These are phyloP conservation scores for Priocnemis perturbator DNA, from an alignment of 2,888 invertebrate genomes.

Conservation along the genomic window DNA sequence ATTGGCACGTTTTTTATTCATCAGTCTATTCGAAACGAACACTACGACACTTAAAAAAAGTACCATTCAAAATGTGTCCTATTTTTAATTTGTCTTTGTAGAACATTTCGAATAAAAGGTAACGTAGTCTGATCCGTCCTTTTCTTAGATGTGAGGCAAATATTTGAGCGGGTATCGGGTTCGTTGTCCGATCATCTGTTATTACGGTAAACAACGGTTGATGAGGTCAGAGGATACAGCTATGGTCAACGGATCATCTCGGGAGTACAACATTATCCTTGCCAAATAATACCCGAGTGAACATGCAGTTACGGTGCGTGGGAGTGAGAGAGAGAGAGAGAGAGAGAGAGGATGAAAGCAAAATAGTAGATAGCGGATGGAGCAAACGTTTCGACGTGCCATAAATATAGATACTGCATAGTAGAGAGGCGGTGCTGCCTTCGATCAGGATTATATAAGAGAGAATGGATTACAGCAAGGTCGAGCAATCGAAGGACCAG, in stretches of 20 bases:
- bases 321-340: slow-evolving; percentile 1
- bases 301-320: slow-evolving; percentile 6
- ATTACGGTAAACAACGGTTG: not conserved
- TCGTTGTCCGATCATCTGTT: no score
- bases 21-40: no score
- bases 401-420: slow-evolving; percentile 21
- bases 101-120: no score
- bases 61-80: no score
- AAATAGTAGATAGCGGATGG: not conserved
- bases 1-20: no score
- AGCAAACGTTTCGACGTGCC: slow-evolving; percentile 19
- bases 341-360: not conserved
- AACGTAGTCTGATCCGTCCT: no score
- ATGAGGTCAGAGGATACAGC: slow-evolving; percentile 21
- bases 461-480: slow-evolving; percentile 28
- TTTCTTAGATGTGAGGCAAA: no score
- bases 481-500: slow-evolving; percentile 13
- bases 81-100: no score
- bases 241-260: slow-evolving; percentile 20
- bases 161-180: no score
- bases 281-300: slow-evolving; percentile 22
- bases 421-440: slow-evolving; percentile 13
- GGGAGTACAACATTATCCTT: slow-evolving; percentile 27
- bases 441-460: slow-evolving; percentile 34
- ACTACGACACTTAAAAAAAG: no score